Conservation (phyloP, 2,797 vertebrate species). For the Podarcis lilfordi region DNA sequence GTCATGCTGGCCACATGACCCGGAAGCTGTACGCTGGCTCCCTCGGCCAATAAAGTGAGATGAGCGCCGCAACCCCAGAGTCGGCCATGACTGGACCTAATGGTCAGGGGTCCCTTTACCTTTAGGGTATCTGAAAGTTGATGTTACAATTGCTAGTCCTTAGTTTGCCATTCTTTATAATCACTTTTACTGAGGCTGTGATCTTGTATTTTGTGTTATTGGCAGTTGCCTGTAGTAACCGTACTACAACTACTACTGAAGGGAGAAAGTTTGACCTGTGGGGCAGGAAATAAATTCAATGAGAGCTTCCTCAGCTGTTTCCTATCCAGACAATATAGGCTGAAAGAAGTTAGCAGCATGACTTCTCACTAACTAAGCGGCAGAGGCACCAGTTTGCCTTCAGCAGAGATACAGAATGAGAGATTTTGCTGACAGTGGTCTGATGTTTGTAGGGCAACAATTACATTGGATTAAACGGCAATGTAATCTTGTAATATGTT, state of each 20-base stretch:
- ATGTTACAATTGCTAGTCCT: too few species aligned
- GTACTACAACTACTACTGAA: neutral
- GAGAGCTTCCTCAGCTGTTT: neutral
- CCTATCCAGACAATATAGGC: neutral
- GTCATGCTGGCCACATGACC: too few species aligned
- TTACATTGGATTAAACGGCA: slow-evolving; percentile 48
- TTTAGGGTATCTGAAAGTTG: neutral
- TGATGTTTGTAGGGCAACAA: slow-evolving; percentile 40
- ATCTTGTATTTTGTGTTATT: neutral
- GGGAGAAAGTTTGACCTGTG: neutral
- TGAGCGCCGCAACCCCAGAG: too few species aligned
- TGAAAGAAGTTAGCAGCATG: neutral
- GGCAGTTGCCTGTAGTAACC: neutral
- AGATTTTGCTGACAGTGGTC: slow-evolving; percentile 37
- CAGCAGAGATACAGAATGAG: neutral
- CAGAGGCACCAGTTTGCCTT: neutral
- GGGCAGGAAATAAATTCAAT: neutral
- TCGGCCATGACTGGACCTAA: too few species aligned
- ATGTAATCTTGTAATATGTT: slow-evolving; percentile 48
- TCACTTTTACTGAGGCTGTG: too few species aligned
- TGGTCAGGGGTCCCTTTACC: too few species aligned
- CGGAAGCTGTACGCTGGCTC: too few species aligned
- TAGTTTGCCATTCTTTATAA: too few species aligned
- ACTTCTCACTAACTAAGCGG: neutral
- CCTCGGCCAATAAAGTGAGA: too few species aligned